Conservation (phyloP, 1,140 invertebrate species). For the Drosophila pseudoananassae region DNA sequence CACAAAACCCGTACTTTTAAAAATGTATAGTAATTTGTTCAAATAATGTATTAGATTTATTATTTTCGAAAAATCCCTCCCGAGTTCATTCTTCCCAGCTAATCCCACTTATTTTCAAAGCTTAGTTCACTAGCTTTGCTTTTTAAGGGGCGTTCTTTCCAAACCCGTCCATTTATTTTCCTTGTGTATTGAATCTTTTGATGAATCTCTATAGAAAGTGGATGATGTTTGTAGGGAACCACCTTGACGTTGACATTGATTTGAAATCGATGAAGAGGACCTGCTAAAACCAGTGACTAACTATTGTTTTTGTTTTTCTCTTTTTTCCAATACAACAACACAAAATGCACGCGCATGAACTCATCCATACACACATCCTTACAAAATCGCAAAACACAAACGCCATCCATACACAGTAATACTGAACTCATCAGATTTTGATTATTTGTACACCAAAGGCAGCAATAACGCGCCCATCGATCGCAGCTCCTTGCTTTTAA, state of each 20-base stretch:
- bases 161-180: neutral
- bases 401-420: slow-evolving; percentile 60
- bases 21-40: neutral
- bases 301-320: slow-evolving; percentile 43
- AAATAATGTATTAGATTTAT: too few species aligned
- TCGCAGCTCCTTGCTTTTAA: slow-evolving; percentile 78
- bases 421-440: slow-evolving; percentile 82
- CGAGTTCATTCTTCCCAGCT: neutral
- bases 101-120: slow-evolving; percentile 10
- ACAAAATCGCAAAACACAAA: slow-evolving; percentile 19
- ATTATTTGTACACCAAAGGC: slow-evolving; percentile 83
- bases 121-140: neutral
- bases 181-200: neutral
- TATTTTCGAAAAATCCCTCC: too few species aligned
- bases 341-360: slow-evolving; percentile 59
- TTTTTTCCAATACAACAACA: slow-evolving; percentile 37
- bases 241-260: slow-evolving; percentile 31
- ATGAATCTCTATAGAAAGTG: slow-evolving; percentile 1
- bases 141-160: slow-evolving; percentile 19
- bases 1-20: neutral
- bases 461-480: slow-evolving; percentile 69
- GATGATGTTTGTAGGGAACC: neutral
- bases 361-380: slow-evolving; percentile 19
- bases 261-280: neutral
- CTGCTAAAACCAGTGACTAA: slow-evolving; percentile 39